Percentiles rank a stretch among this genome's conserved stretches.
Evolutionary conservation across 2,888 invertebrate species (phyloP).

Genomic region (Sarcophaga variegata): DNA sequence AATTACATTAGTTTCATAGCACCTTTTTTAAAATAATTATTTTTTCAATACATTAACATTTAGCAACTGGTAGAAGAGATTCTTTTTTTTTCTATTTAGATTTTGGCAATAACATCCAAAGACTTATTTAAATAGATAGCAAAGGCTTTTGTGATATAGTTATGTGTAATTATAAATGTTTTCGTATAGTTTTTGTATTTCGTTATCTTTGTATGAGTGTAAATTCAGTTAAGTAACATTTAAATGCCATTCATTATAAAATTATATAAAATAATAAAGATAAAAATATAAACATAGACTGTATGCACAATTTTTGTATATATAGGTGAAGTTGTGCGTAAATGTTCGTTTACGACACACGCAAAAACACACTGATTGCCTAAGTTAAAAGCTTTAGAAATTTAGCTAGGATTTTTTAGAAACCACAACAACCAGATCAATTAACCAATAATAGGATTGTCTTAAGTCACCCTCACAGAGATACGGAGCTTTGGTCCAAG

Average conservation of each 20-base stretch:
- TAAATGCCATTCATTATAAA: constrained; percentile 49
- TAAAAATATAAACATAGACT: constrained; percentile 15
- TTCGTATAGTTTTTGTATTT: background rate
- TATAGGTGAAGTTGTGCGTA: constrained; percentile 33
- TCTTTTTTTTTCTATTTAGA: constrained; percentile 28
- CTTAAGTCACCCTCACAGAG: constrained; percentile 97
- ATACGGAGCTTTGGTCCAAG: constrained; percentile 96
- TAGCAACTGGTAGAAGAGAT: constrained; percentile 29
- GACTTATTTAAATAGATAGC: constrained; percentile 24
- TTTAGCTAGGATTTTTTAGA: constrained; percentile 80
- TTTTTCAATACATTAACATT: constrained; percentile 28
- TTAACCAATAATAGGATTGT: constrained; percentile 95
- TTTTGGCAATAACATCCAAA: constrained; percentile 50
- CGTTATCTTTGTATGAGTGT: constrained; percentile 15
- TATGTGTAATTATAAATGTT: constrained; percentile 14
- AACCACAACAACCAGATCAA: constrained; percentile 94
- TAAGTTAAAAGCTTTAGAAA: constrained; percentile 34
- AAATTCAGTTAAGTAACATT: constrained; percentile 52
- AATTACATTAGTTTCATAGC: constrained; percentile 33
- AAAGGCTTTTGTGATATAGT: constrained; percentile 47
- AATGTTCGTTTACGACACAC: background rate
- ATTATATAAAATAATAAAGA: constrained; percentile 34
- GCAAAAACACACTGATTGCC: background rate
- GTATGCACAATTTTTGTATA: constrained; percentile 7
- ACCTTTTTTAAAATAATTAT: constrained; percentile 25